Evolutionary conservation across 2,797 vertebrate genomes (phyloP), one percentile per base, ranked within the genome.

Genomic region (Xenops minutus): DNA sequence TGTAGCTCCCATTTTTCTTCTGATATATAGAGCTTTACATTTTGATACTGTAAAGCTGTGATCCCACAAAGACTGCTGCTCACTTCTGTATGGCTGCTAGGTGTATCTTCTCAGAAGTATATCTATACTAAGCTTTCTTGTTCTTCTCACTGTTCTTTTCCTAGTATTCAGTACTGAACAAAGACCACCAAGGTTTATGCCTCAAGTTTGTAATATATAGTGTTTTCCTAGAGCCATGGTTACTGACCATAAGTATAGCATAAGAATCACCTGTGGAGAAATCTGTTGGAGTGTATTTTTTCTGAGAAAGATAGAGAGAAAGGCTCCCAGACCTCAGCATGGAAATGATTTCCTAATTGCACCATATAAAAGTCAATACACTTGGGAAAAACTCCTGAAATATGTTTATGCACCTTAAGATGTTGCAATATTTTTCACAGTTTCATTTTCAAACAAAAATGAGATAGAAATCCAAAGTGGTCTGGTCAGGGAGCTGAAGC

Each of bases 1-100:
- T 79, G 23, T 39, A 64, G 30, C 12, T 89, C 41, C 26, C 12
- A 19, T 76, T 82, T 93, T 81, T 72, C 51, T 69, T 87, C 68
- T 91, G 74, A 91, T 75, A 76, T 82, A 69, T 41, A 63, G 75
- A 93, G 41, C 37, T 91, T 92, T 80, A 77, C 12, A 5, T 91
- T 92, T 91, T 83, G 64, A 26, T 74, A 20, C 17, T 61, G 7
- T n/a, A 64, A 74, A 92, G 37, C 56, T 77, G 27, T 80, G 75
- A 83, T 74, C 27, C 14, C 27, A 80, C 63, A 87, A 66, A 90
- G 56, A 49, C 41, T 74, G 34, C 63, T 79, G 71, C 41, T 93
- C 61, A 46, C 64, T 61, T 87, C 72, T 71, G 22, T 66, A 18
- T 17, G 44, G 30, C 23, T 87, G 13, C 30, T 17, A 49, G 44